Percentiles rank a stretch among this genome's conserved stretches.
Conservation (phyloP, 1,140 invertebrate genomes). For the Drosophila arizonae region DNA sequence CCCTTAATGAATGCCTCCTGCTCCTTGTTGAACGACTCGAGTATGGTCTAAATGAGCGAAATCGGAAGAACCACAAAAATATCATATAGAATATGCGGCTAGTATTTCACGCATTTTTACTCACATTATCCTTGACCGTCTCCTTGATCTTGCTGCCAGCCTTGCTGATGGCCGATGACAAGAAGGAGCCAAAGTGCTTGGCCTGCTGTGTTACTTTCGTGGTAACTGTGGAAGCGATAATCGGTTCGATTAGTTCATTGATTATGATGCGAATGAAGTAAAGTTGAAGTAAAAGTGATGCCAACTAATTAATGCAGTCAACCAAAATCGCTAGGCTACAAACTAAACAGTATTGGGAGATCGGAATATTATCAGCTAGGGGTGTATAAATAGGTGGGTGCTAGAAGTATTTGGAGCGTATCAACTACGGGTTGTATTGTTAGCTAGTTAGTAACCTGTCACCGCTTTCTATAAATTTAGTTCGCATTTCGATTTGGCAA, state of each 20-base stretch:
- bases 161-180: conserved; percentile 95
- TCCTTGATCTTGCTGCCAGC: conserved; percentile 97
- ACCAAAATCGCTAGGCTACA: conserved; percentile 60
- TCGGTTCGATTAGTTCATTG: conserved; percentile 3
- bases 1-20: conserved; percentile 97
- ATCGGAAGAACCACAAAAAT: not conserved
- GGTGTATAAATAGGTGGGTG: not conserved
- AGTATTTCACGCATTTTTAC: conserved; percentile 76
- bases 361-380: conserved; percentile 19
- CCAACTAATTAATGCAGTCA: conserved; percentile 47
- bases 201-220: conserved; percentile 95
- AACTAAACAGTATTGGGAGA: conserved; percentile 44
- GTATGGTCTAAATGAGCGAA: conserved; percentile 89
- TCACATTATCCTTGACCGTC: conserved; percentile 97
- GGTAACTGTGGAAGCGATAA: conserved; percentile 86
- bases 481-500: conserved; percentile 36
- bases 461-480: conserved; percentile 60
- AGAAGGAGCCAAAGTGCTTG: conserved; percentile 95
- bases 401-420: conserved; percentile 2
- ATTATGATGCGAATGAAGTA: not conserved
- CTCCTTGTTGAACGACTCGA: conserved; percentile 98
- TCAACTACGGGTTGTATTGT: conserved; percentile 37
- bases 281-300: conserved; percentile 23
- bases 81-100: not conserved
- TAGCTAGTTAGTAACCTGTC: conserved; percentile 73